Base-by-base conservation (phyloP, 2,113 vertebrate genomes). In the Pseudopodoces humilis region DNA sequence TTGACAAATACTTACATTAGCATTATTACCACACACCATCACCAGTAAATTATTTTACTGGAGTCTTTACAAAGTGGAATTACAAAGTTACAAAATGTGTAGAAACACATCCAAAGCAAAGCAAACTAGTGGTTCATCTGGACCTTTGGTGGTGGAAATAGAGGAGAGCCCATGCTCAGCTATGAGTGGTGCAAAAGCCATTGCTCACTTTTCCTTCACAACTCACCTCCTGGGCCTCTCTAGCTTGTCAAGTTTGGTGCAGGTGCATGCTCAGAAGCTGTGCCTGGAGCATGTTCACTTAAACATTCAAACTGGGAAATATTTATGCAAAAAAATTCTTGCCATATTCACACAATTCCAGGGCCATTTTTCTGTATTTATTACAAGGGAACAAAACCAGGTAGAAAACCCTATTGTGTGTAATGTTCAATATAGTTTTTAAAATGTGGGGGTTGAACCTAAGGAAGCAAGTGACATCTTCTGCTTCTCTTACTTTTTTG, bases 21-120 rank as follows among this genome's bases (percentile, higher is more conserved):
- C 0, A 0, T 23, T 68, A 16, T 52, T 90, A 49, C 7, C 41
- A 33, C 0, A 0, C 23, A 20, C 9, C 3, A 11, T 9, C 1
- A 2, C 49, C 44, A 76, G 49, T 20, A 55, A 55, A 50, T 50
- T 46, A 0, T 52, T 74, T 85, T 76, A 46, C 28, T 83, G 43
- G 30, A 68, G 30, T 65, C 22, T 33, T 80, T 74, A n/a, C 6
- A 15, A 75, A 74, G 31, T 53, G 24, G 43, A 82, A 82, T 41
- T 35, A 67, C 27, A n/a, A n/a, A n/a, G n/a, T n/a, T n/a, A n/a
- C n/a, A 44, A 84, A 88, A 75, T 17, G 17, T 7, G 15, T n/a
- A n/a, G 37, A 58, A 72, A 70, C 18, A 24, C 23, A 44, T 37
- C 50, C 35, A 74, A 58, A 86, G 14, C 14, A 65, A 91, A 92